Base-by-base conservation (phyloP, 1,140 invertebrate species). In the Panagrolaimus sp. region DNA sequence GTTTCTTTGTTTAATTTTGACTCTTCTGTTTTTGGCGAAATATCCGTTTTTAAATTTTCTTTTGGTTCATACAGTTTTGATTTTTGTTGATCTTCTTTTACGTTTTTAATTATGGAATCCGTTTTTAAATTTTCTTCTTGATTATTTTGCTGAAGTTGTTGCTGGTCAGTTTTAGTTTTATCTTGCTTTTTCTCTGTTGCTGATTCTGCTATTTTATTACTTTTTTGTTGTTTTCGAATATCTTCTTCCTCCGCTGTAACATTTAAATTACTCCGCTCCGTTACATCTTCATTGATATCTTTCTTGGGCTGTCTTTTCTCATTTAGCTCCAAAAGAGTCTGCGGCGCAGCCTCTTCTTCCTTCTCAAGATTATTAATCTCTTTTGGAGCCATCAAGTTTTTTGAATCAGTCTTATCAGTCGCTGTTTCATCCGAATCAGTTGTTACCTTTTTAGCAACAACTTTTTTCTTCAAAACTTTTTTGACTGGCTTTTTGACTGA, bases 381-480 rank as follows among this genome's bases (percentile, higher is more conserved):
- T 48, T 67, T 67, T 47, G 65, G 38, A 58, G 52, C 52, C 10
- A 26, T 28, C 52, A 58, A 58, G 52, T 58, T 58, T 58, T 58
- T 58, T 58, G 52, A 58, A 58, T 28, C 52, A 4, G 52, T 21
- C 21, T 21, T 21, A 21, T 52, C 52, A 12, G 17, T 6, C 26
- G 43, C 43, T 43, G 32, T 38, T 38, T 38, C 32, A 38, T 67
- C 65, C 15, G 32, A 17, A 43, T 28, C 63, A 10, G 38, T 38
- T 3, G 32, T n/a, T n/a, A n/a, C 32, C 32, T 38, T 38, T 65
- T 73, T 73, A 14, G 69, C 69, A 14, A 63, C 55, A 43, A 66
- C 65, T 10, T 43, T 62, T 28, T 67, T 63, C 32, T 38, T 38
- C 32, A 38, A 4, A 38, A 38, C 32, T 38, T 38, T 38, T 38